phyloP scores from a whole-genome alignment of 1,140 invertebrate genomes.

The Hyphantria cunea region DNA sequence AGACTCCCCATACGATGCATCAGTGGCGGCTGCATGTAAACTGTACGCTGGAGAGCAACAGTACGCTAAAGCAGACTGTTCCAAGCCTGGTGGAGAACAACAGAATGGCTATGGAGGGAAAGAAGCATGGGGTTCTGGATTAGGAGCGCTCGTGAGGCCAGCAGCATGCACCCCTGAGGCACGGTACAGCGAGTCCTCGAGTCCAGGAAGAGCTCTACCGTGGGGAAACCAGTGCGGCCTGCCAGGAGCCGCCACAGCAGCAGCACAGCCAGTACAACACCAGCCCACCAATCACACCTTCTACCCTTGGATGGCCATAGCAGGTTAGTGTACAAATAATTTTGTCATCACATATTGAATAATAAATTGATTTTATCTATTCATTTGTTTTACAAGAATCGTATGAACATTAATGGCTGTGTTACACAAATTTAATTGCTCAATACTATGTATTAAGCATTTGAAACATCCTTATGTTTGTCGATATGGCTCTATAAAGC shows the following conservation, averaged over 20 bases:
- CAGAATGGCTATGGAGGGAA: constrained; percentile 87
- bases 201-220: constrained; percentile 82
- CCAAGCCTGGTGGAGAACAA: constrained; percentile 83
- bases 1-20: constrained; percentile 94
- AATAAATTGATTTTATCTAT: background rate
- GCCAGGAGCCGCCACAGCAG: constrained; percentile 88
- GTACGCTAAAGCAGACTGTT: constrained; percentile 83
- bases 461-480: constrained; percentile 9
- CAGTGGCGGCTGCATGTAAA: constrained; percentile 92
- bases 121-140: constrained; percentile 86
- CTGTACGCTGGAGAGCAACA: constrained; percentile 89
- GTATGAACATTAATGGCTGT: background rate
- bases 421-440: constrained; percentile 24
- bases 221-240: constrained; percentile 92
- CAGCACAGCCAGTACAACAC: constrained; percentile 93
- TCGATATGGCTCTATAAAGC: constrained; percentile 16
- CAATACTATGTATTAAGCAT: constrained; percentile 30
- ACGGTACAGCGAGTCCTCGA: constrained; percentile 90
- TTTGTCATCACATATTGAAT: background rate
- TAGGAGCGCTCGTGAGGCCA: constrained; percentile 86
- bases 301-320: constrained; percentile 99
- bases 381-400: constrained; percentile 25
- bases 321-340: constrained; percentile 88
- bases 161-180: constrained; percentile 94
- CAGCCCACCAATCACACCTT: constrained; percentile 96